These are phyloP conservation scores for Sorex araneus DNA, from an alignment of 2,113 vertebrate genomes.

Conservation along the genomic window DNA sequence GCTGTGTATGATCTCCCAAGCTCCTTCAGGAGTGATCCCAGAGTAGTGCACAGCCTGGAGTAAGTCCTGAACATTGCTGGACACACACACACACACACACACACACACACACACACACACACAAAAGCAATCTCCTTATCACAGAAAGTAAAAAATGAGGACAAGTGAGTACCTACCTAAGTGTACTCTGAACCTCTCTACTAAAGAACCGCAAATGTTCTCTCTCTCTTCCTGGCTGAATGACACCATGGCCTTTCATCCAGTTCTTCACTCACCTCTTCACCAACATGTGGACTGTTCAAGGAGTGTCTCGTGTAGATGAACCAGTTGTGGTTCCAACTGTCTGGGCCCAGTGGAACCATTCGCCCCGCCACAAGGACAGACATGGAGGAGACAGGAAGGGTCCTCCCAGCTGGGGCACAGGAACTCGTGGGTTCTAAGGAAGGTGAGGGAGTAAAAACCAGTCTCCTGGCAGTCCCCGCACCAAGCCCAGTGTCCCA, in stretches of 20 bases:
- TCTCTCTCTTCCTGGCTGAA: neutral
- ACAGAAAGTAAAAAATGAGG: slow-evolving; percentile 55
- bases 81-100: too few relatives aligned
- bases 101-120: too few relatives aligned
- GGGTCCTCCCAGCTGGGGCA: neutral
- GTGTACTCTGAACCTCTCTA: neutral
- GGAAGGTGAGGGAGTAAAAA: neutral
- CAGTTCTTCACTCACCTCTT: slow-evolving; percentile 18
- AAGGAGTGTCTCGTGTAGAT: neutral
- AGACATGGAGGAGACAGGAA: neutral
- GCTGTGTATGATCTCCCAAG: too few relatives aligned
- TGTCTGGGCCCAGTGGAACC: neutral
- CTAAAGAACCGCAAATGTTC: neutral
- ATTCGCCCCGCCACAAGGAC: neutral
- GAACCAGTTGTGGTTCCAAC: neutral
- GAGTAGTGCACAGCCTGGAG: too few relatives aligned
- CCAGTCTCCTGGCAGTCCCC: neutral
- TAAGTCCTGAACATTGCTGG: too few relatives aligned
- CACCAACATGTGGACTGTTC: neutral
- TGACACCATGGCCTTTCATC: neutral
- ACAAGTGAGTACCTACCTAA: neutral
- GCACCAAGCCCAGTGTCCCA: neutral
- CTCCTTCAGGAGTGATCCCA: too few relatives aligned
- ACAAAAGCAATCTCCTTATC: neutral
- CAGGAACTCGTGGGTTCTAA: neutral